These are phyloP conservation scores for Calephelis virginiensis DNA, from an alignment of 1,140 invertebrate genomes.

Conservation along the genomic window DNA sequence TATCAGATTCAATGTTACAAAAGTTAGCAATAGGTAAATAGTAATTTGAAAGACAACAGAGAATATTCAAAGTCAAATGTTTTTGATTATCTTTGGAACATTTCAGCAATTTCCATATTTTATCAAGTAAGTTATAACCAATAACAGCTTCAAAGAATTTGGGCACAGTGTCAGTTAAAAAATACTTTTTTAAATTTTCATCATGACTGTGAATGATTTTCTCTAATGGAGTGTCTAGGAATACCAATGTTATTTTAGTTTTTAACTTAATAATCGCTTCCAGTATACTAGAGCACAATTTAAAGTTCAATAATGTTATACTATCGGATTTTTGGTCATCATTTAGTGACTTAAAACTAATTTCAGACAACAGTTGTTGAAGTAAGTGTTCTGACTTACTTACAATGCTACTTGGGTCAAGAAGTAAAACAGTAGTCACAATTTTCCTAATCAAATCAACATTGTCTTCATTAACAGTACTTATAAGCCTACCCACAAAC, in stretches of 20 bases:
- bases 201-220: conserved; percentile 41
- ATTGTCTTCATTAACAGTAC: conserved; percentile 40
- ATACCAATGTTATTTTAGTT: conserved; percentile 45
- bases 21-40: conserved; percentile 46
- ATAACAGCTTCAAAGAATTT: conserved; percentile 42
- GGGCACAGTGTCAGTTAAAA: conserved; percentile 52
- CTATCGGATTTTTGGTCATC: conserved; percentile 19
- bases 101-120: conserved; percentile 54
- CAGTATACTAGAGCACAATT: conserved; percentile 52
- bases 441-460: conserved; percentile 50
- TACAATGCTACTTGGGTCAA: conserved; percentile 44
- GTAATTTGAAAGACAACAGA: conserved; percentile 58
- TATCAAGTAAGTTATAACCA: conserved; percentile 56
- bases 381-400: conserved; percentile 63
- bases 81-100: conserved; percentile 27
- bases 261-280: conserved; percentile 41
- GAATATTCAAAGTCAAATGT: conserved; percentile 43
- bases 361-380: conserved; percentile 54
- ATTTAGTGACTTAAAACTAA: conserved; percentile 32
- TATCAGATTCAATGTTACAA: conserved; percentile 36
- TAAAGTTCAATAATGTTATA: conserved; percentile 37
- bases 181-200: conserved; percentile 50
- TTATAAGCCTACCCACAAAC: conserved; percentile 52
- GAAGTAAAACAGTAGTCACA: conserved; percentile 42
- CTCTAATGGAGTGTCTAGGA: conserved; percentile 51